Base-by-base conservation (phyloP, 1,140 invertebrate species). In the Bradynema listronoti region DNA sequence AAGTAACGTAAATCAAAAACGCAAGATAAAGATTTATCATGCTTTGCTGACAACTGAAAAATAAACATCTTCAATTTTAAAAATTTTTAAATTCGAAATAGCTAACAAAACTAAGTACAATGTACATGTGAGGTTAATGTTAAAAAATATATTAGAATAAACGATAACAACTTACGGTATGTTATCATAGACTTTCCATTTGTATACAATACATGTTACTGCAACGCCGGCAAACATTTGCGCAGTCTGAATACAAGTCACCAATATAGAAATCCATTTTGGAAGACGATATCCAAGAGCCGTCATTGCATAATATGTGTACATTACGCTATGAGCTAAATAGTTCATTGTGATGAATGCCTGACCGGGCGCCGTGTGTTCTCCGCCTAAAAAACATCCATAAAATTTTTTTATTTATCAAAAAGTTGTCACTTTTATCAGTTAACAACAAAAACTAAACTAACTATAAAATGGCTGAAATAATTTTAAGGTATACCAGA, bases 311-410 rank as follows among this genome's bases (percentile, higher is more conserved):
- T 94, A 97, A 80, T 98, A 98, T 2, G 88, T 85, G 81, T 97
- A 63, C 94, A 98, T 98, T 65, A 94, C 83, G 61, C 90, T 89
- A 95, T 98, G 70, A 22, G 96, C 91, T 68, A 86, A 87, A 80
- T 91, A 98, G 81, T 98, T 98, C 90, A 98, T 95, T 5, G 90
- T 87, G 73, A 96, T 89, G 80, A 93, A 98, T 90, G 92, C 96
- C 43, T 90, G 84, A 30, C 90, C 93, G 2, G 91, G 88, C 14
- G 91, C 87, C 7, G 90, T 93, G 82, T 92, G 91, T 78, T 96
- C 90, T 41, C 75, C 72, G 11, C 74, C 72, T 74, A n/a, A 52
- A 62, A 4, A 22, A 55, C 4, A 41, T 29, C 24, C 5, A 24
- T 14, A 16, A 70, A 45, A 24, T 32, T 53, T 65, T 62, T n/a